These are phyloP conservation scores for Drosophila neonasuta DNA, from an alignment of 2,888 invertebrate genomes.

Conservation along the genomic window DNA sequence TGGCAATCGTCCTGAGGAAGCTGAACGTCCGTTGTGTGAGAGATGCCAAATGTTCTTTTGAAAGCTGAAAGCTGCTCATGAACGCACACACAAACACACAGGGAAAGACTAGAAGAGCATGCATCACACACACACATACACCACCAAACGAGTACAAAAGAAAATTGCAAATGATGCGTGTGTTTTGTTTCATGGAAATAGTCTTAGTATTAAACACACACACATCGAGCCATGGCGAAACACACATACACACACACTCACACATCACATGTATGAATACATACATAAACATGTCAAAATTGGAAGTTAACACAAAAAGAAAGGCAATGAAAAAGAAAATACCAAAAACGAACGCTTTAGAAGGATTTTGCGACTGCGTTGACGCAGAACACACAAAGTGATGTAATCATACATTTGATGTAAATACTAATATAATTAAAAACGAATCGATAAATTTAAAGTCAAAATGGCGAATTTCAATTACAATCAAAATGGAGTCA, in stretches of 20 bases:
- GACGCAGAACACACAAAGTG: not conserved
- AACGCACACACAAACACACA: not conserved
- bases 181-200: not conserved
- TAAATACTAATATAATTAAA: constrained; percentile 12
- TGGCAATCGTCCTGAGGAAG: constrained; percentile 59
- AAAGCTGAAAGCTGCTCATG: constrained; percentile 13
- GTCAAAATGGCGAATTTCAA: not conserved
- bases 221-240: not conserved
- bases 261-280: not conserved
- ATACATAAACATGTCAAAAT: not conserved
- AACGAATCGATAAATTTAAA: not conserved
- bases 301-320: not conserved
- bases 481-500: not conserved
- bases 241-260: not conserved
- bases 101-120: not conserved
- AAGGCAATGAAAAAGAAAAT: not conserved
- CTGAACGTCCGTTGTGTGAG: constrained; percentile 70
- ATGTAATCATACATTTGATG: constrained; percentile 1
- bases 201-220: not conserved
- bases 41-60: constrained; percentile 62
- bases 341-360: not conserved
- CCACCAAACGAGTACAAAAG: constrained; percentile 14
- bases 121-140: not conserved
- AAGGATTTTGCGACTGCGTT: not conserved
- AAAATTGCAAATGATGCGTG: not conserved